phyloP scores from a whole-genome alignment of 2,113 vertebrate genomes.

The Nanorana parkeri region DNA sequence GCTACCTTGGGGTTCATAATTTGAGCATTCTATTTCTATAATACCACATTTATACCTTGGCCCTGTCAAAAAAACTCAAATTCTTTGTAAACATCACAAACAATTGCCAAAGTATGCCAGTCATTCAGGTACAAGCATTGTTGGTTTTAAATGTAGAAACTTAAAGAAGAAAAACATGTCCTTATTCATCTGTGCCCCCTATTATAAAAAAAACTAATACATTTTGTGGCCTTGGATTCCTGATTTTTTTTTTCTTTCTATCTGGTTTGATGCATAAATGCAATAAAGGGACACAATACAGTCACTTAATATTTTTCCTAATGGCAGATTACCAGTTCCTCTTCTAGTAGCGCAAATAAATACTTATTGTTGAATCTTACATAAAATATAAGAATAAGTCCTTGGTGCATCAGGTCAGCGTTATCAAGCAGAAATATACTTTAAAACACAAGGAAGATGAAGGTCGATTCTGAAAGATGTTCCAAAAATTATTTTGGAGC shows the following conservation, averaged over 20 bases:
- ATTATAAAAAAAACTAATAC: no score
- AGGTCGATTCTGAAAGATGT: background rate
- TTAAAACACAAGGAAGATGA: constrained; percentile 62
- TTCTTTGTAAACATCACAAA: no score
- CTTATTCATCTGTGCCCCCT: no score
- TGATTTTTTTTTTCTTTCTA: constrained; percentile 65
- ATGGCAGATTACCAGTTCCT: constrained; percentile 63
- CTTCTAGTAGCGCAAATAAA: constrained; percentile 67
- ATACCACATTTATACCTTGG: no score
- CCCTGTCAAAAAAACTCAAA: no score
- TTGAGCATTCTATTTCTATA: no score
- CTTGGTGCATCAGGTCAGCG: constrained; percentile 72
- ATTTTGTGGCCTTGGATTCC: no score
- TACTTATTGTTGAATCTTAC: constrained; percentile 72
- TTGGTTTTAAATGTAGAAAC: no score
- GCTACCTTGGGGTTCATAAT: no score
- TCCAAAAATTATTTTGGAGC: background rate
- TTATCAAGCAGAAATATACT: constrained; percentile 75
- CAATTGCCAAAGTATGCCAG: no score
- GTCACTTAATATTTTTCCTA: constrained; percentile 64
- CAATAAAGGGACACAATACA: constrained; percentile 66
- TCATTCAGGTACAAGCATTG: no score
- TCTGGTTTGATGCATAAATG: constrained; percentile 67
- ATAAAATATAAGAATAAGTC: constrained; percentile 63
- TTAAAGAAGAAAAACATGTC: no score